These are phyloP conservation scores for Crotalus helleri DNA, from an alignment of 2,113 vertebrate genomes.

Conservation along the genomic window DNA sequence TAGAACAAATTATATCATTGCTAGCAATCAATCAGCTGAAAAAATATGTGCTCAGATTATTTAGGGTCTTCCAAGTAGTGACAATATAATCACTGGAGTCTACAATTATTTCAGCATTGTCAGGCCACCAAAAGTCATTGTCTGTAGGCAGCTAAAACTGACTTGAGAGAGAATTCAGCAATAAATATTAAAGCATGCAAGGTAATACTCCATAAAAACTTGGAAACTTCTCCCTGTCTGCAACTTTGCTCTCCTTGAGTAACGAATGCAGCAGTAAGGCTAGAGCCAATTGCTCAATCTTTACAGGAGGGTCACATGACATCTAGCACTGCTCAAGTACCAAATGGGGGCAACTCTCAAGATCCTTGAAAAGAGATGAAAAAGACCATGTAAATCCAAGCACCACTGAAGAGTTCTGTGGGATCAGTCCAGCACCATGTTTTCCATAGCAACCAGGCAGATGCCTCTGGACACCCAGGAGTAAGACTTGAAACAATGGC, in stretches of 20 bases:
- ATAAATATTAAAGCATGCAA: background rate
- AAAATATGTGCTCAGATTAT: constrained; percentile 3
- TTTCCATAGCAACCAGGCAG: background rate
- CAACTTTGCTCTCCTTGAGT: background rate
- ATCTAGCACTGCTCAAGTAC: background rate
- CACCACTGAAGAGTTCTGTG: background rate
- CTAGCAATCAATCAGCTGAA: background rate
- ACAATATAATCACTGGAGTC: background rate
- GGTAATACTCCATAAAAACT: background rate
- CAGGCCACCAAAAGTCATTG: background rate
- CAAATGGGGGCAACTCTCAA: background rate
- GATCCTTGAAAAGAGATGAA: background rate
- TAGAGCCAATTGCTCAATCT: background rate
- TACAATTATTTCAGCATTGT: constrained; percentile 19
- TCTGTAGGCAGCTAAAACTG: background rate
- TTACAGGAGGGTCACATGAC: background rate
- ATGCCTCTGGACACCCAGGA: background rate
- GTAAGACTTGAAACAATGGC: background rate
- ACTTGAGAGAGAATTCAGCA: background rate
- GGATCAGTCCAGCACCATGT: background rate
- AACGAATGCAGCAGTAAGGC: background rate
- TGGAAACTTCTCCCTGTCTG: background rate
- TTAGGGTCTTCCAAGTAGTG: constrained; percentile 20
- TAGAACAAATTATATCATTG: constrained; percentile 25
- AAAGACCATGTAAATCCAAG: too few relatives aligned